Conservation (phyloP, 2,113 vertebrate species). For the Sorex araneus region DNA sequence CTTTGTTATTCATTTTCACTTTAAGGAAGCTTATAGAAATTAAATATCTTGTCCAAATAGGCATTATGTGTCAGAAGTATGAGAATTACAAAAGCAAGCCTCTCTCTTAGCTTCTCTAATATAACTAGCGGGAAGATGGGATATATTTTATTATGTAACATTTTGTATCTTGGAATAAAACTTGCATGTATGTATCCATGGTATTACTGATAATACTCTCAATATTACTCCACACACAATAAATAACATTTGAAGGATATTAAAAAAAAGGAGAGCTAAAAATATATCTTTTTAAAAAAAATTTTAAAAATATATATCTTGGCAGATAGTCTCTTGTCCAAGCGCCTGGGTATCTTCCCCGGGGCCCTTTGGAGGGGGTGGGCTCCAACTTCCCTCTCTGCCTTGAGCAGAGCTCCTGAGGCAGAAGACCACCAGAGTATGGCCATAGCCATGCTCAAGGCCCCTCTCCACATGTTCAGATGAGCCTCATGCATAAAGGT, state of each 20-base stretch:
- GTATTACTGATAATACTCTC: background rate
- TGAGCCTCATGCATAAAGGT: no score
- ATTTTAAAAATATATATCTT: no score
- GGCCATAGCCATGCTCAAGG: no score
- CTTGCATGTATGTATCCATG: background rate
- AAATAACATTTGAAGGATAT: conserved; percentile 18
- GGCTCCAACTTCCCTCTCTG: no score
- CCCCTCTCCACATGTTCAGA: no score
- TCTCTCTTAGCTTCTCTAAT: background rate
- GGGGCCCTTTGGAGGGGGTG: no score
- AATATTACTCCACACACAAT: background rate
- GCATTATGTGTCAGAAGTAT: background rate
- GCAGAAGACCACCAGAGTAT: no score
- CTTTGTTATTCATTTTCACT: background rate
- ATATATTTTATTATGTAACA: background rate
- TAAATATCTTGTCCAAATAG: background rate
- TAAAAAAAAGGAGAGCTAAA: background rate
- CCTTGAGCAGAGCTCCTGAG: no score
- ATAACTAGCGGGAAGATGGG: background rate
- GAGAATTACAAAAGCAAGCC: background rate
- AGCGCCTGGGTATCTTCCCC: no score
- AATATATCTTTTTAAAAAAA: no score
- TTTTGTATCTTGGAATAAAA: background rate
- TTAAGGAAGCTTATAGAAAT: conserved; percentile 12
- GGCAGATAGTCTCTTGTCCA: no score